Evolutionary conservation across 2,797 vertebrate genomes (phyloP).

Genomic region (Rhinella marina): DNA sequence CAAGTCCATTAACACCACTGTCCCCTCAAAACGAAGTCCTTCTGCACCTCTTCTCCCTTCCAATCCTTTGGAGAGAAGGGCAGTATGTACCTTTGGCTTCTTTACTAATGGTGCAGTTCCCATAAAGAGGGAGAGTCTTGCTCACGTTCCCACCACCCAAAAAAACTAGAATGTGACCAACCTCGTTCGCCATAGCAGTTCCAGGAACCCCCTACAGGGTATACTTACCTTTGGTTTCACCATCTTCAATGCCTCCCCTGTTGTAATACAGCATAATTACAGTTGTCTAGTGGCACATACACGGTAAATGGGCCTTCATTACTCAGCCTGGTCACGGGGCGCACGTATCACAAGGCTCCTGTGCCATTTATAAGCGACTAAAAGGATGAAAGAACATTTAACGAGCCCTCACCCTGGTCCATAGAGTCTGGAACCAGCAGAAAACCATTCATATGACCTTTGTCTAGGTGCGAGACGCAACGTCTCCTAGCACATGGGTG

Average conservation of each 20-base stretch:
- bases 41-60: not conserved
- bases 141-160: not conserved
- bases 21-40: not conserved
- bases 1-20: too few relatives aligned
- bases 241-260: not conserved
- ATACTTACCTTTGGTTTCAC: not conserved
- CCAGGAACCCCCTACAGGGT: not conserved
- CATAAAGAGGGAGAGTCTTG: not conserved
- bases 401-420: not conserved
- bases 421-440: not conserved
- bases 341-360: not conserved
- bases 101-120: not conserved
- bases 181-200: not conserved
- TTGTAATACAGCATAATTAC: not conserved
- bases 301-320: too few relatives aligned
- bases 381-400: not conserved
- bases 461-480: not conserved
- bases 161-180: not conserved
- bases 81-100: too few relatives aligned
- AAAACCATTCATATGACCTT: not conserved
- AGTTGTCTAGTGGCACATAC: not conserved
- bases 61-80: not conserved
- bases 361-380: not conserved
- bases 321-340: not conserved
- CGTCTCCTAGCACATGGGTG: slow-evolving; percentile 16